Evolutionary conservation across 2,888 invertebrate genomes (phyloP).

Genomic region (Philereme vetulata): DNA sequence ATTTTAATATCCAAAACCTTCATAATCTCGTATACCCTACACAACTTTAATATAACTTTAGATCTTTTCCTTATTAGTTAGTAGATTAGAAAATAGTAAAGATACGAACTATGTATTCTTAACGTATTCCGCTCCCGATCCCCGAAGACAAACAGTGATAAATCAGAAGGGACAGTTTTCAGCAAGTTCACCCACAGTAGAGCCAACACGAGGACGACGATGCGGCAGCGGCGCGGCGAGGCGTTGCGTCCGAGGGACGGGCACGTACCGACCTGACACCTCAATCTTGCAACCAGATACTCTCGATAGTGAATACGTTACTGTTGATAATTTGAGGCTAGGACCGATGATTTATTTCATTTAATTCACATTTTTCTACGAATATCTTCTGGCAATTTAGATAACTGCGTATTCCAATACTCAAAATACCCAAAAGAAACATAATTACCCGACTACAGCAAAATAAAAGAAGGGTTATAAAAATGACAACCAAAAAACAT

Average conservation of each 20-base stretch:
- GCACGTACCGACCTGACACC: slow-evolving; percentile 15
- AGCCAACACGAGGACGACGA: neutral
- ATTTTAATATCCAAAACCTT: too few species aligned
- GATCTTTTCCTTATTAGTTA: neutral
- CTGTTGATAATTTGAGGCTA: neutral
- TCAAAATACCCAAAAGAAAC: too few species aligned
- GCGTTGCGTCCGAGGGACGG: neutral
- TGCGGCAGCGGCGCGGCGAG: too few species aligned
- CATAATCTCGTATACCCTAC: too few species aligned
- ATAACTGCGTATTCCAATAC: too few species aligned
- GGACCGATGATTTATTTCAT: neutral
- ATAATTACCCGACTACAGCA: too few species aligned
- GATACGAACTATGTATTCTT: slow-evolving; percentile 3
- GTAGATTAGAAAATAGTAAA: neutral
- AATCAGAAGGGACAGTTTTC: slow-evolving; percentile 17
- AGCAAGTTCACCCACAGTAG: neutral
- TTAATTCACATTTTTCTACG: too few species aligned
- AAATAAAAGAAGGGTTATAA: too few species aligned
- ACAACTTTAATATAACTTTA: neutral
- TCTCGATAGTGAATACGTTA: neutral
- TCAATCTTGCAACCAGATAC: slow-evolving; percentile 14
- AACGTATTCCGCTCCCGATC: slow-evolving; percentile 12
- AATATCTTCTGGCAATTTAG: too few species aligned
- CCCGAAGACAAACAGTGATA: slow-evolving; percentile 16
- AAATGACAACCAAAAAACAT: too few species aligned